Percentiles rank a stretch among this genome's conserved stretches.
phyloP scores from a whole-genome alignment of 2,113 vertebrate species.

The Lepidothrix coronata region DNA sequence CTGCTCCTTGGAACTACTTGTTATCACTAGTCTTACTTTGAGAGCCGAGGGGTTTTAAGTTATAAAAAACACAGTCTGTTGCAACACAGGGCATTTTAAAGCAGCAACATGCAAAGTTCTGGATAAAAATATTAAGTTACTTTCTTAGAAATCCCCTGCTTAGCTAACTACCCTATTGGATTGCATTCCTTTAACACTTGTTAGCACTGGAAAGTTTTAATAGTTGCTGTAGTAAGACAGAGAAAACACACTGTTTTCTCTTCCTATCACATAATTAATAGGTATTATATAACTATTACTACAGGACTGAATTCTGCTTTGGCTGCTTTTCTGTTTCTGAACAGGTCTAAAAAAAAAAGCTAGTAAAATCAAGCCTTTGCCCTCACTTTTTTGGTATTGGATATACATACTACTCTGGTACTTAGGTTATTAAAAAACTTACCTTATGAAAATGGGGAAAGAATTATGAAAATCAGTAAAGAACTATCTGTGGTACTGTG shows the following conservation, averaged over 20 bases:
- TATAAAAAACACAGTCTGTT: background rate
- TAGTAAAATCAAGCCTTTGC: background rate
- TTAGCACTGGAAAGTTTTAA: background rate
- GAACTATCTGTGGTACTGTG: background rate
- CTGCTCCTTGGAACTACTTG: background rate
- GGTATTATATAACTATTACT: background rate
- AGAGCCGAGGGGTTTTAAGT: background rate
- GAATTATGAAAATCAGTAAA: background rate
- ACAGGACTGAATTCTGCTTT: background rate
- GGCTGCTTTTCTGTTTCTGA: background rate
- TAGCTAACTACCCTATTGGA: background rate
- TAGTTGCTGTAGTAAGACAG: background rate
- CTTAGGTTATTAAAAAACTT: background rate
- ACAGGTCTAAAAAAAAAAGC: background rate
- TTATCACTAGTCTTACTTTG: background rate
- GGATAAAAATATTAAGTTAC: background rate
- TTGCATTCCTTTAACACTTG: background rate
- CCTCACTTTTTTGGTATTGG: background rate
- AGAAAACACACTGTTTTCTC: background rate
- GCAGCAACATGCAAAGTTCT: background rate
- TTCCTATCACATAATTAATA: background rate
- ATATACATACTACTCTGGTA: background rate
- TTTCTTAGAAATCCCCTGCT: background rate
- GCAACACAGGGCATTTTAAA: background rate
- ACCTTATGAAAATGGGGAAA: background rate